Evolutionary conservation across 2,113 vertebrate species (phyloP), one percentile per base, ranked within the genome.

Genomic region (Narcine bancroftii): DNA sequence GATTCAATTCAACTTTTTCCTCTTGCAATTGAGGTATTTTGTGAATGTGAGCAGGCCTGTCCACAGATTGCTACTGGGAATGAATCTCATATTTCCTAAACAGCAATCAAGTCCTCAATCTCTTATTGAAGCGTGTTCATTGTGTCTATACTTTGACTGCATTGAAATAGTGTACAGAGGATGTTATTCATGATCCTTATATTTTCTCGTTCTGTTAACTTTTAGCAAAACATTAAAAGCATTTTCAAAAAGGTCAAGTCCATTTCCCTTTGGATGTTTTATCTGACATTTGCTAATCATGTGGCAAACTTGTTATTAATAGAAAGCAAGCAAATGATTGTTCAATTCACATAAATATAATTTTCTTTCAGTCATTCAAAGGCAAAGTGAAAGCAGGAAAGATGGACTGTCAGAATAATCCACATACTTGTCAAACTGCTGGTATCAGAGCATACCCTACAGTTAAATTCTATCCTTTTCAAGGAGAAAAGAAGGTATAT

Each of bases 381-480:
- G 98, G 97, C 73, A 97, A 96, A 93, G 95, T 99, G 39, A 97
- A 96, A 92, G 97, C 98, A 81, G 99, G 98, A 26, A 99, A 99
- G 94, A 94, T 99, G 60, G 98, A 99, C 95, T 99, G 98, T 93
- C 98, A 99, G 93, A 96, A 96, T 1, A 95, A 97, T 92, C 93
- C 95, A 65, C 96, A 97, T 1, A 97, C 94, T 6, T 99, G 99
- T 93, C 97, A 98, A 92, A 96, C 93, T 26, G 98, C 97, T 15
- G 98, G 97, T 29, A 96, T 99, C 95, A 95, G 94, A 92, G 97
- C 97, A 66, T 99, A 99, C 93, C 99, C 99, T 6, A 98, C 97
- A 0, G 97, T 99, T 75, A 96, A 96, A 65, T 96, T 99, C 93
- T 99, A 98, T 93, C 96, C 96, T 3, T 95, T 97, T 15, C 94